Percentiles rank a stretch among this genome's conserved stretches.
Conservation (phyloP, 2,888 invertebrate genomes). For the Abscondita cerata region DNA sequence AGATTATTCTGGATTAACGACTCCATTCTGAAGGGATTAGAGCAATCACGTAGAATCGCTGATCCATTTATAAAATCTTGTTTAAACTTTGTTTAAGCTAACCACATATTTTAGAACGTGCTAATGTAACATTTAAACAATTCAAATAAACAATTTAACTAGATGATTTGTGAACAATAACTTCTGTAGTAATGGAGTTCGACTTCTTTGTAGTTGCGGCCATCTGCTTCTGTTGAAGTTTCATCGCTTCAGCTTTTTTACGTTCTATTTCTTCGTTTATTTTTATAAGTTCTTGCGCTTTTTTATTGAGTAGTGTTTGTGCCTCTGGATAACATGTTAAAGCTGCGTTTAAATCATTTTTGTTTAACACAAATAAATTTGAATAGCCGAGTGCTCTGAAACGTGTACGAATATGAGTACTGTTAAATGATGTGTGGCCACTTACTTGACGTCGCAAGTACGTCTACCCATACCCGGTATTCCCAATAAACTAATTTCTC, state of each 20-base stretch:
- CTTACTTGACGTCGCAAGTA: slow-evolving; percentile 88
- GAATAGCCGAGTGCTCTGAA: slow-evolving; percentile 88
- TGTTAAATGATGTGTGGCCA: no score
- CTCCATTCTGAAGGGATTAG: no score
- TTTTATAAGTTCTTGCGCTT: slow-evolving; percentile 76
- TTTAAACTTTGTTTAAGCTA: neutral
- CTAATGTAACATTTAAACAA: neutral
- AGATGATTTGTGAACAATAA: slow-evolving; percentile 61
- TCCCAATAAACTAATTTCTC: slow-evolving; percentile 91
- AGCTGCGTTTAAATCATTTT: slow-evolving; percentile 86
- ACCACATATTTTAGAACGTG: no score
- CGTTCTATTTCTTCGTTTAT: slow-evolving; percentile 68
- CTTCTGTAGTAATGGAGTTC: slow-evolving; percentile 62
- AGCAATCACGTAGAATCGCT: no score
- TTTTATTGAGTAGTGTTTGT: slow-evolving; percentile 81
- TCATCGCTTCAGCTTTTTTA: slow-evolving; percentile 63
- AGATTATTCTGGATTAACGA: no score
- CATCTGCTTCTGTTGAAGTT: slow-evolving; percentile 62
- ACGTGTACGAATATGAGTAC: no score
- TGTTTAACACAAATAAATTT: slow-evolving; percentile 89
- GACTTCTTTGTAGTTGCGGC: slow-evolving; percentile 70
- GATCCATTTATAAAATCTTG: neutral
- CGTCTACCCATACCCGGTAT: slow-evolving; percentile 83
- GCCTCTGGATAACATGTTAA: slow-evolving; percentile 91
- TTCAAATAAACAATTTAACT: slow-evolving; percentile 44